A percentile compares a stretch with the other conserved stretches of the same genome.
Evolutionary conservation across 2,888 invertebrate genomes (phyloP).

Genomic region (Cyclophora albipunctata): DNA sequence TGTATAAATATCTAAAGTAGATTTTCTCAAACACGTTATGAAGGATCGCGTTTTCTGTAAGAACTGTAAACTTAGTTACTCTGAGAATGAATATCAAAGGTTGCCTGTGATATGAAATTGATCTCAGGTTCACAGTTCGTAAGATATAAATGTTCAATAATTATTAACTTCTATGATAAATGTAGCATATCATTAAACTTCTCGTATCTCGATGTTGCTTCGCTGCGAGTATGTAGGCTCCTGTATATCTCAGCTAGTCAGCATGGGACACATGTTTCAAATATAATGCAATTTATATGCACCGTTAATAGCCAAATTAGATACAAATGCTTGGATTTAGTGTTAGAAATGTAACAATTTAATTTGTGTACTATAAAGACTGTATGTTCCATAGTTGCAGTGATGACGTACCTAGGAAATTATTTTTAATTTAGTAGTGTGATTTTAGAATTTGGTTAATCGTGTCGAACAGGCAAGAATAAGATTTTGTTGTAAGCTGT

Average conservation of each 20-base stretch:
- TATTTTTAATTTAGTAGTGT: constrained; percentile 1
- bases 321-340: neutral
- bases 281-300: no score
- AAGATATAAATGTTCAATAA: constrained; percentile 1
- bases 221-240: neutral
- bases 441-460: constrained; percentile 17
- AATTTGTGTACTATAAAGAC: constrained; percentile 22
- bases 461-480: constrained; percentile 37
- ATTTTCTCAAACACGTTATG: no score
- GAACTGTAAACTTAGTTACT: constrained; percentile 1
- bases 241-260: no score
- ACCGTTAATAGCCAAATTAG: no score
- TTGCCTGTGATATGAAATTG: constrained; percentile 21
- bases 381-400: constrained; percentile 25
- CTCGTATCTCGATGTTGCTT: neutral
- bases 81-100: constrained; percentile 9
- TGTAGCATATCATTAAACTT: no score
- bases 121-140: constrained; percentile 19
- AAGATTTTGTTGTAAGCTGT: constrained; percentile 63
- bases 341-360: constrained; percentile 1
- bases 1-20: no score
- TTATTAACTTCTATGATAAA: no score
- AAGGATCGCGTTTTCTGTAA: no score
- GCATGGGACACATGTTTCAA: no score
- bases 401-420: constrained; percentile 12